phyloP scores from a whole-genome alignment of 2,888 invertebrate genomes.

The Metellina segmentata region DNA sequence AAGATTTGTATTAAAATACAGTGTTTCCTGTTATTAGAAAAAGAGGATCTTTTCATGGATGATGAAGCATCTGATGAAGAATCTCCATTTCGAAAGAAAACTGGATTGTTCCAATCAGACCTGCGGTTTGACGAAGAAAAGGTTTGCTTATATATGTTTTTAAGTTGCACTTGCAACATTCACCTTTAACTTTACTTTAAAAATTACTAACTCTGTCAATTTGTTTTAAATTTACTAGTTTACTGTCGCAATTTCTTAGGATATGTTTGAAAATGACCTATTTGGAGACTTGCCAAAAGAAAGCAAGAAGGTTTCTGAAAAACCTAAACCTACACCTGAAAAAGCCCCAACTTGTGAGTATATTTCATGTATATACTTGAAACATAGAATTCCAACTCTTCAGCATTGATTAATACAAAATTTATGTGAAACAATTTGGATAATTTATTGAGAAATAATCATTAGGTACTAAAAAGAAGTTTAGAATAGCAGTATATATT shows the following conservation, averaged over 20 bases:
- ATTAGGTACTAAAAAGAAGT: too few relatives aligned
- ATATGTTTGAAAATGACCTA: slow-evolving; percentile 65
- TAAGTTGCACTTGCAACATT: neutral
- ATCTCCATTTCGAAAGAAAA: slow-evolving; percentile 70
- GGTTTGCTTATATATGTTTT: slow-evolving; percentile 21
- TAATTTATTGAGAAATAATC: too few relatives aligned
- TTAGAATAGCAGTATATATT: too few relatives aligned
- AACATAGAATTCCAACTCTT: too few relatives aligned
- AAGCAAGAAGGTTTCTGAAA: slow-evolving; percentile 27
- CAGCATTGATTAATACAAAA: too few relatives aligned
- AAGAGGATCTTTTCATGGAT: slow-evolving; percentile 65
- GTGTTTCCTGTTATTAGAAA: slow-evolving; percentile 25
- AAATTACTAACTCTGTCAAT: neutral
- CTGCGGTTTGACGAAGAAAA: slow-evolving; percentile 61
- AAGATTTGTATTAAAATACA: neutral
- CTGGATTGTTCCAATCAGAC: slow-evolving; percentile 60
- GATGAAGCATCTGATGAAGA: slow-evolving; percentile 68
- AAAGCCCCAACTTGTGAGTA: slow-evolving; percentile 4
- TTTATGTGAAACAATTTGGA: too few relatives aligned
- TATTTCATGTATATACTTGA: neutral
- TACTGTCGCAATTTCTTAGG: slow-evolving; percentile 14
- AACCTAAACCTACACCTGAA: slow-evolving; percentile 16
- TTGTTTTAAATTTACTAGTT: neutral
- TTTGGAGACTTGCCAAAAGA: slow-evolving; percentile 59
- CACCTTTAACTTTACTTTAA: neutral